A percentile compares a stretch with the other conserved stretches of the same genome.
Evolutionary conservation across 2,113 vertebrate species (phyloP).

Genomic region (Herpailurus yagouaroundi): DNA sequence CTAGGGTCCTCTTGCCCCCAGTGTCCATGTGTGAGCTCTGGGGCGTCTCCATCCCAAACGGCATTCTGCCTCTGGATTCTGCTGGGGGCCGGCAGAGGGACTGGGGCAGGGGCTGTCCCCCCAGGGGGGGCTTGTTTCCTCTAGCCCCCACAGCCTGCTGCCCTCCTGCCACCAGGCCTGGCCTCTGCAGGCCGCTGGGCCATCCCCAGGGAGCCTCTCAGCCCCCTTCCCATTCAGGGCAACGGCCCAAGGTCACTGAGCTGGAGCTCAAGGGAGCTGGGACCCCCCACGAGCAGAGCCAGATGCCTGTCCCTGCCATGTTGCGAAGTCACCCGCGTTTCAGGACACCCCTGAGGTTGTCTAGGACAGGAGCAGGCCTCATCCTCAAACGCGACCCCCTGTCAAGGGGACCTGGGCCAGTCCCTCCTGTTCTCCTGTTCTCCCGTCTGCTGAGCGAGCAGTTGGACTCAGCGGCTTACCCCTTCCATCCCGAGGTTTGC

Average conservation of each 20-base stretch:
- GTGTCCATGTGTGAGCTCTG: no score
- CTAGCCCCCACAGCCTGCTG: rapidly evolving
- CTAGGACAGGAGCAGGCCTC: no score
- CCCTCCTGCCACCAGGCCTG: not conserved
- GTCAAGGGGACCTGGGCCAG: not conserved
- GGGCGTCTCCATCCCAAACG: rapidly evolving
- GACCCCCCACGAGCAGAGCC: rapidly evolving
- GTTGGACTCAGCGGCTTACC: rapidly evolving
- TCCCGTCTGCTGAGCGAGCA: not conserved
- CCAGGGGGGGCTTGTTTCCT: not conserved
- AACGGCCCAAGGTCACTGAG: rapidly evolving
- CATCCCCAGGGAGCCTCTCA: not conserved
- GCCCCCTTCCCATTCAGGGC: not conserved
- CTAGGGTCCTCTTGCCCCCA: not conserved
- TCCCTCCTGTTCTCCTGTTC: not conserved
- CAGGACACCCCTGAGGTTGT: not conserved
- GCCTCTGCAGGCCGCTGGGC: not conserved
- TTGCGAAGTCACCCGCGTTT: rapidly evolving
- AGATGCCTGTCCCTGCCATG: rapidly evolving
- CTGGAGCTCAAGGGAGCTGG: rapidly evolving
- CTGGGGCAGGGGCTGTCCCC: no score
- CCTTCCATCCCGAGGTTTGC: not conserved
- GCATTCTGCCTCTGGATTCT: not conserved
- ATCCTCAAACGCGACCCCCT: not conserved
- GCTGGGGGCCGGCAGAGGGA: rapidly evolving